Base-by-base conservation (phyloP, 2,888 invertebrate species). In the Microplitis deprimator region DNA sequence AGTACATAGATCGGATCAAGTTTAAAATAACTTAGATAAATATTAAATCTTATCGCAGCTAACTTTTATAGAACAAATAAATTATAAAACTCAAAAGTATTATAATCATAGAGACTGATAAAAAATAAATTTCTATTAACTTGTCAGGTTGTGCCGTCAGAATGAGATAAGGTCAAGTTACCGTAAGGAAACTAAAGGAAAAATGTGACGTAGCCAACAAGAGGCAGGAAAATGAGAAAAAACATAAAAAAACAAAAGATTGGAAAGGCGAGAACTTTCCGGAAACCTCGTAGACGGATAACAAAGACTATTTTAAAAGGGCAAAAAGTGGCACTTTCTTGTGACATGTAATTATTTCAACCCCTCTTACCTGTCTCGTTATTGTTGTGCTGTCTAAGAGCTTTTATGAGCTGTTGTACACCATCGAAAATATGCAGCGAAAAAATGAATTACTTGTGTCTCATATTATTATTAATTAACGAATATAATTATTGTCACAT, bases 21-120 rank as follows among this genome's bases (percentile, higher is more conserved):
- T 29, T 29, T 29, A 61, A 71, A 39, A 40, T 62, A 39, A 72
- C 41, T 41, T 71, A 73, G 64, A 76, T 17, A 16, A 68, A 72
- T 17, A 13, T 61, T 38, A 50, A 20, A 68, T 71, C 6, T 7
- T 61, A 76, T 50, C 59, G 4, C 40, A 74, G 67, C 38, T 41
- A 70, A 71, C 68, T 68, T 71, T 67, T 61, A 75, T 40, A 39
- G 17, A 41, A 62, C 68, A 81, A 80, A 64, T 79, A 85, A 85
- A 81, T 84, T 85, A 82, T 82, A 83, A 85, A 84, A 81, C 77
- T 59, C 39, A 13, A 50, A 73, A 62, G 77, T 79, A 84, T 83
- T 83, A 82, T 85, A 84, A 86, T 82, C 83, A 83, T 79, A 79
- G 77, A 79, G 77, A 77, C 77, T 81, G 82, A 84, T 86, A 86